Base-by-base conservation (phyloP, 2,113 vertebrate species). In the Coptodon rendalli region DNA sequence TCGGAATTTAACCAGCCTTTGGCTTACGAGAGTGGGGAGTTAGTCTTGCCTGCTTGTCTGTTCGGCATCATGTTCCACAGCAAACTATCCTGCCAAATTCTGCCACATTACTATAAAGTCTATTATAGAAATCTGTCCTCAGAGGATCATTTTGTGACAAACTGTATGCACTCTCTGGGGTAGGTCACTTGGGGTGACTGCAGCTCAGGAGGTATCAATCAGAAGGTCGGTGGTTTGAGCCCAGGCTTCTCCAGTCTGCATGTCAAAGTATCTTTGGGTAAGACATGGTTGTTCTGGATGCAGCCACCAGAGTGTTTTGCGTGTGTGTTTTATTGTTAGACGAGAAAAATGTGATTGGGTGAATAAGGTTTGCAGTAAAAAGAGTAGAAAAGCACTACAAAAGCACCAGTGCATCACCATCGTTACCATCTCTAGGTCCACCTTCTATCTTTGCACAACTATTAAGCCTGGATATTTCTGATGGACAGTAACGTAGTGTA, bases 201-300 rank as follows among this genome's bases (percentile, higher is more conserved):
- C 2, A 34, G 59, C 29, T 61, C 5, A 34, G 57, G 14, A 31
- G 5, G 14, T 31, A 31, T 59, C 27, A 31, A 17, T 17, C 57
- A 59, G 2, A 0, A 59, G 5, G 9, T 2, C 0, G 3, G 57
- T 4, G 29, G 57, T 34, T 61, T 11, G 29, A 17, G 19, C 29
- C 29, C 5, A 31, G 2, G 14, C 29, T 31, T 31, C 29, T 61
- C 57, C 16, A 63, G 57, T 34, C 29, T 61, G 57, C 57, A 19
- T 61, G 29, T 19, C 57, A 31, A 31, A 34, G 2, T 1, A 61
- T 34, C 57, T 34, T 10, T 10, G 57, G 57, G 16, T 34, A 34
- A 61, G 57, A 61, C 57, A 19, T 0, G 2, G 29, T 19, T 63
- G 59, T 6, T 19, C 59, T 34, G 29, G 59, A 63, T 56, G 22